Conservation (phyloP, 2,113 vertebrate genomes). For the Equus quagga region DNA sequence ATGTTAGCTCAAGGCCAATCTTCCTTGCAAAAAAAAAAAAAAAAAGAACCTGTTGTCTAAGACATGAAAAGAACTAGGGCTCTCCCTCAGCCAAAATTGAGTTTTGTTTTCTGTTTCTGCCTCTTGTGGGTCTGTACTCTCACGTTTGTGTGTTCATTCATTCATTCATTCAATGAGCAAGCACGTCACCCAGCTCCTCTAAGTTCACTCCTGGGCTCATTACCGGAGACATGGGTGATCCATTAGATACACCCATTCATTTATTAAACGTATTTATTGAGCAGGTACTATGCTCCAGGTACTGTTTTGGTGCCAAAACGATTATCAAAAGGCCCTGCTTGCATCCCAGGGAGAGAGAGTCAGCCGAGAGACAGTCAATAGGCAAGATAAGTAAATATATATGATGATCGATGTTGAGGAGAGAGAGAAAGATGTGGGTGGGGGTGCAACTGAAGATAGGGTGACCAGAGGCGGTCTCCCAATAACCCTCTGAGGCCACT, state of each 20-base stretch:
- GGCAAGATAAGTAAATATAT: background rate
- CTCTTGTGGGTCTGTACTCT: background rate
- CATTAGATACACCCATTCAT: background rate
- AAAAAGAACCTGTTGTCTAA: background rate
- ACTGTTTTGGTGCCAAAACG: background rate
- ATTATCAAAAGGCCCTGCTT: background rate
- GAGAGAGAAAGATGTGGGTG: background rate
- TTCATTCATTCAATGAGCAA: background rate
- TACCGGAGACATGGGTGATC: background rate
- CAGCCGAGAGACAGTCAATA: background rate
- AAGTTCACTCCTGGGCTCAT: background rate
- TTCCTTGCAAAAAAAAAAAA: no score
- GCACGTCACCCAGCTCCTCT: background rate
- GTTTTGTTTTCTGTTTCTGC: background rate
- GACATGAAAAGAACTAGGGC: constrained; percentile 13
- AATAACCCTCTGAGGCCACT: background rate
- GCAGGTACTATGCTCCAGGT: background rate
- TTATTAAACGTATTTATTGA: background rate
- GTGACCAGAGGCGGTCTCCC: background rate
- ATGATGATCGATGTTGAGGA: background rate
- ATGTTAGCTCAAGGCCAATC: no score
- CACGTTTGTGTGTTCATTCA: background rate
- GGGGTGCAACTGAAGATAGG: background rate
- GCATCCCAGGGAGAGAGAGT: background rate
- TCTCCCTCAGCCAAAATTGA: accelerated